Evolutionary conservation across 1,140 invertebrate genomes (phyloP).

Genomic region (Monochamus saltuarius): DNA sequence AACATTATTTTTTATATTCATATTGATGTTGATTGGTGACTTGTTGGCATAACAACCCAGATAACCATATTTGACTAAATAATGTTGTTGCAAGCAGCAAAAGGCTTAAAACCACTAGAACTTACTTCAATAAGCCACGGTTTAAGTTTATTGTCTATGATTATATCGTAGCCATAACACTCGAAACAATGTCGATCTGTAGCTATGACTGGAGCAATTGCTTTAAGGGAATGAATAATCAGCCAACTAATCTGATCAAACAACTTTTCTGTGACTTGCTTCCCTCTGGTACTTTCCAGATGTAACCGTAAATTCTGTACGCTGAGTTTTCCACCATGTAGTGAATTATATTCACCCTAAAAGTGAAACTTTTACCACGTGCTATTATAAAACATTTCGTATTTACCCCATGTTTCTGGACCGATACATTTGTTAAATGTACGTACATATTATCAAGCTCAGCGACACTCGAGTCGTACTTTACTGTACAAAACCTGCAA

Average conservation of each 20-base stretch:
- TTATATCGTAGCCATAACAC: slow-evolving; percentile 84
- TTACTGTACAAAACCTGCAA: slow-evolving; percentile 82
- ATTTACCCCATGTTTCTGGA: slow-evolving; percentile 83
- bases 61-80: too few relatives aligned
- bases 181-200: slow-evolving; percentile 82
- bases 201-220: slow-evolving; percentile 74
- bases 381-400: background rate
- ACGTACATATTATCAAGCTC: slow-evolving; percentile 85
- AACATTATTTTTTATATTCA: too few relatives aligned
- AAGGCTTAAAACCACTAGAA: too few relatives aligned
- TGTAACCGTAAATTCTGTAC: slow-evolving; percentile 88
- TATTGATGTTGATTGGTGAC: too few relatives aligned
- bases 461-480: slow-evolving; percentile 70
- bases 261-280: slow-evolving; percentile 79
- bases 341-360: slow-evolving; percentile 90
- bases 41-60: too few relatives aligned
- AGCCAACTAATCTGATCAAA: slow-evolving; percentile 87
- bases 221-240: slow-evolving; percentile 82
- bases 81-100: too few relatives aligned
- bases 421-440: slow-evolving; percentile 83
- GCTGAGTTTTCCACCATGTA: slow-evolving; percentile 94
- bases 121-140: slow-evolving; percentile 79
- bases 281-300: slow-evolving; percentile 87
- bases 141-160: slow-evolving; percentile 81
- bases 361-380: slow-evolving; percentile 8